Conservation (phyloP, 2,797 vertebrate genomes). For the Bucorvus abyssinicus region DNA sequence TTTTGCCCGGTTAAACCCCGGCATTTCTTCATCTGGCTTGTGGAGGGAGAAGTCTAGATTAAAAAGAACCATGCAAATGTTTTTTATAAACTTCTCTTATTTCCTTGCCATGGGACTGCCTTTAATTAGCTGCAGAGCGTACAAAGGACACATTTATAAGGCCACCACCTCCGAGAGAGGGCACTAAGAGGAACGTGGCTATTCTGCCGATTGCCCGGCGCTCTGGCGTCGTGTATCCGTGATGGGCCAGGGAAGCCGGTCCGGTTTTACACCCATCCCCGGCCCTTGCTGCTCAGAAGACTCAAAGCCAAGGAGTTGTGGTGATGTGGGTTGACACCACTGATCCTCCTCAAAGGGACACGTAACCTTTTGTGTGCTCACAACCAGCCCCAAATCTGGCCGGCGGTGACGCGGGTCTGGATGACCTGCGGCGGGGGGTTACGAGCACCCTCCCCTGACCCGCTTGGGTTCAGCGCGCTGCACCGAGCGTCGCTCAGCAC, state of each 20-base stretch:
- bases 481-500: fast-evolving
- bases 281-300: neutral
- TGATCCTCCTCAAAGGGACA: fast-evolving
- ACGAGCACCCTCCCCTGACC: neutral
- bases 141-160: conserved; percentile 76
- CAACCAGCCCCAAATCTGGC: neutral
- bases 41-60: conserved; percentile 74
- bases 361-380: neutral
- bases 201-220: neutral
- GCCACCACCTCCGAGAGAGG: conserved; percentile 4
- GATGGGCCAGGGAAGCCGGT: neutral
- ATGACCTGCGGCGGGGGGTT: neutral
- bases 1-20: conserved; percentile 18
- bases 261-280: neutral
- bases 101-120: conserved; percentile 79
- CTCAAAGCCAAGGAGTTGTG: fast-evolving
- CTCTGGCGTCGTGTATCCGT: fast-evolving
- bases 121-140: conserved; percentile 84
- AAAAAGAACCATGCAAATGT: conserved; percentile 85
- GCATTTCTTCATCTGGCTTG: conserved; percentile 69
- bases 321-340: neutral
- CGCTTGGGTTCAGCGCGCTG: fast-evolving
- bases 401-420: fast-evolving
- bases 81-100: conserved; percentile 85
- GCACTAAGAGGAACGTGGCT: neutral